phyloP scores from a whole-genome alignment of 2,797 vertebrate genomes.

The Labroides dimidiatus region DNA sequence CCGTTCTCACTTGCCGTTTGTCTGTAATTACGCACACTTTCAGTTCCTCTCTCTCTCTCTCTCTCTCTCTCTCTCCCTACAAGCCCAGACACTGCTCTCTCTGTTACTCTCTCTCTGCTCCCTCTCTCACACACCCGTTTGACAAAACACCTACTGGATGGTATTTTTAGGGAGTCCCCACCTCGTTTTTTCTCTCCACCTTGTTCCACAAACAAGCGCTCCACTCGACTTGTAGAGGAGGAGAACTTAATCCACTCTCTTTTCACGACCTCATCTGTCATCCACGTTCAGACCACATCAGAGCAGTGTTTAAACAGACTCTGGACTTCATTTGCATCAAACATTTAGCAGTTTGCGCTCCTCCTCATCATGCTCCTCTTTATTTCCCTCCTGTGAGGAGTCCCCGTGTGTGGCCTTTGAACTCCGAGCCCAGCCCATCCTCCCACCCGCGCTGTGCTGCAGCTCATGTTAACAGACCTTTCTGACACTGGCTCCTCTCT shows the following conservation, averaged over 20 bases:
- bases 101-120: slow-evolving; percentile 41
- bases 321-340: not conserved
- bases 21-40: slow-evolving; percentile 65
- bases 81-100: slow-evolving; percentile 52
- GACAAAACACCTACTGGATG: slow-evolving; percentile 58
- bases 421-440: slow-evolving; percentile 34
- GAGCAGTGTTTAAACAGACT: slow-evolving; percentile 5
- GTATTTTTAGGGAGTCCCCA: slow-evolving; percentile 74
- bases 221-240: slow-evolving; percentile 51
- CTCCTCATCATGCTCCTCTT: slow-evolving; percentile 4
- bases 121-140: slow-evolving; percentile 10
- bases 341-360: not conserved
- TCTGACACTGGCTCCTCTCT: slow-evolving; percentile 26
- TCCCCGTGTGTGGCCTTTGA: slow-evolving; percentile 19
- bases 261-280: slow-evolving; percentile 47
- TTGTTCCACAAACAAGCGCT: slow-evolving; percentile 75
- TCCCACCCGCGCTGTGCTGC: slow-evolving; percentile 42
- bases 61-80: slow-evolving; percentile 34
- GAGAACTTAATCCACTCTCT: slow-evolving; percentile 56
- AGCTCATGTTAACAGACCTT: slow-evolving; percentile 40
- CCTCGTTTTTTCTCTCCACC: slow-evolving; percentile 61
- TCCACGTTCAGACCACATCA: slow-evolving; percentile 29
- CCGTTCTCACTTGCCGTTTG: slow-evolving; percentile 20
- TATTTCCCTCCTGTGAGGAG: slow-evolving; percentile 16
- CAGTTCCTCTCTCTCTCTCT: slow-evolving; percentile 25